Conservation (phyloP, 2,113 vertebrate genomes). For the Orientallactaga bullata region DNA sequence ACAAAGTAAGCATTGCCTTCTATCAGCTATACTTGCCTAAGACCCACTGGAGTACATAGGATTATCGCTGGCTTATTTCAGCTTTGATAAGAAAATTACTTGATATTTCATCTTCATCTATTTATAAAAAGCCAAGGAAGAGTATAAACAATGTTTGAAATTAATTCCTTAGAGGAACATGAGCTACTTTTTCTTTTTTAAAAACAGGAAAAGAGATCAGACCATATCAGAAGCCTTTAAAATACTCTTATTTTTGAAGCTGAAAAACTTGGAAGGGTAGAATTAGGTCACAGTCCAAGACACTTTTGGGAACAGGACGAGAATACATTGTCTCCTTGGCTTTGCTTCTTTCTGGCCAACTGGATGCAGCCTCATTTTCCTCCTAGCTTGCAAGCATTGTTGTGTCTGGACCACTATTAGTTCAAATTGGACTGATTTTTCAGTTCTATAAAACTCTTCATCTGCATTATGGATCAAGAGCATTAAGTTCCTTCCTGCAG, state of each 20-base stretch:
- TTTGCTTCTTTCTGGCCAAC: constrained; percentile 74
- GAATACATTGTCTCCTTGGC: constrained; percentile 42
- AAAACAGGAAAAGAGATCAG: constrained; percentile 10
- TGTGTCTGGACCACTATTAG: constrained; percentile 84
- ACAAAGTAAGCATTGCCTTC: neutral
- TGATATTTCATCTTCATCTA: neutral
- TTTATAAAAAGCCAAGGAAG: neutral
- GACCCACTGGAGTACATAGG: neutral
- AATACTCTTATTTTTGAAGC: constrained; percentile 50
- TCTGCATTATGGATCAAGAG: constrained; percentile 82
- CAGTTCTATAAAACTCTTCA: constrained; percentile 83
- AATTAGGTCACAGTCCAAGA: neutral
- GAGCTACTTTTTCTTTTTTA: neutral
- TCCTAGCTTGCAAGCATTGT: constrained; percentile 63
- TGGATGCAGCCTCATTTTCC: constrained; percentile 64
- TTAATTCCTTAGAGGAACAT: constrained; percentile 26
- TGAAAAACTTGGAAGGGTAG: constrained; percentile 6
- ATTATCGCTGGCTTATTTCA: neutral
- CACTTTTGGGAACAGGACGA: constrained; percentile 30
- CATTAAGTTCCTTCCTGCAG: constrained; percentile 82
- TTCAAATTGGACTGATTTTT: constrained; percentile 84
- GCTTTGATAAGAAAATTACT: constrained; percentile 7
- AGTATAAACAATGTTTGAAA: constrained; percentile 35
- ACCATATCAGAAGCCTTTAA: neutral
- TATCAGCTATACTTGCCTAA: neutral